Evolutionary conservation across 1,140 invertebrate species (phyloP).

Genomic region (Thaumatotibia leucotreta): DNA sequence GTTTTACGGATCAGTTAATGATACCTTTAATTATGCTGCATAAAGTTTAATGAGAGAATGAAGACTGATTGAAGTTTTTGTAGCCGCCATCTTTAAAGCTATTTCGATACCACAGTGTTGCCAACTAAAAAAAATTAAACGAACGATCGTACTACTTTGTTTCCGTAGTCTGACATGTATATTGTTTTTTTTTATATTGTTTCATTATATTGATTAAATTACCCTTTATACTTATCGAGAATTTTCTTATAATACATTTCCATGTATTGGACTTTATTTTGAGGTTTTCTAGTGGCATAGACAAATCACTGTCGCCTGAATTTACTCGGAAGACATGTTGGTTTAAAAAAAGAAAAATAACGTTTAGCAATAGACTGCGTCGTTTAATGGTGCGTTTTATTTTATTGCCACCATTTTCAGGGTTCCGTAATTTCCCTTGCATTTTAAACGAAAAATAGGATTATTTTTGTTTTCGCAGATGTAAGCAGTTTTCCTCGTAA

Average conservation of each 20-base stretch:
- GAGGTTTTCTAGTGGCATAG: neutral
- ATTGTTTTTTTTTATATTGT: too few relatives aligned
- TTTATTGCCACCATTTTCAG: neutral
- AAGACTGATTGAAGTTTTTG: slow-evolving; percentile 5
- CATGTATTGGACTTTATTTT: neutral
- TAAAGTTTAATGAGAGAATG: slow-evolving; percentile 9
- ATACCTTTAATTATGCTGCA: neutral
- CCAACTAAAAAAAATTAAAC: slow-evolving; percentile 6
- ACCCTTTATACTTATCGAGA: too few relatives aligned
- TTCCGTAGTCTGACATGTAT: neutral
- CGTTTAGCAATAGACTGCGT: slow-evolving; percentile 7
- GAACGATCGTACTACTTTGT: neutral
- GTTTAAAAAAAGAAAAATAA: slow-evolving; percentile 11
- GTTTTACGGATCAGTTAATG: slow-evolving; percentile 14
- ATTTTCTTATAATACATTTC: neutral
- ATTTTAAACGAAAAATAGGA: neutral
- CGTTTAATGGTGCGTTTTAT: slow-evolving; percentile 11
- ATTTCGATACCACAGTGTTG: slow-evolving; percentile 3
- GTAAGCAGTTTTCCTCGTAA: too few relatives aligned
- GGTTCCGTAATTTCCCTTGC: neutral
- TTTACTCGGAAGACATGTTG: neutral
- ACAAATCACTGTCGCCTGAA: neutral
- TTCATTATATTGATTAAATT: neutral
- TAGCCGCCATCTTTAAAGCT: neutral
- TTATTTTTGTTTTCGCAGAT: too few relatives aligned